phyloP scores from a whole-genome alignment of 2,888 invertebrate species.

The Orthosia gothica region DNA sequence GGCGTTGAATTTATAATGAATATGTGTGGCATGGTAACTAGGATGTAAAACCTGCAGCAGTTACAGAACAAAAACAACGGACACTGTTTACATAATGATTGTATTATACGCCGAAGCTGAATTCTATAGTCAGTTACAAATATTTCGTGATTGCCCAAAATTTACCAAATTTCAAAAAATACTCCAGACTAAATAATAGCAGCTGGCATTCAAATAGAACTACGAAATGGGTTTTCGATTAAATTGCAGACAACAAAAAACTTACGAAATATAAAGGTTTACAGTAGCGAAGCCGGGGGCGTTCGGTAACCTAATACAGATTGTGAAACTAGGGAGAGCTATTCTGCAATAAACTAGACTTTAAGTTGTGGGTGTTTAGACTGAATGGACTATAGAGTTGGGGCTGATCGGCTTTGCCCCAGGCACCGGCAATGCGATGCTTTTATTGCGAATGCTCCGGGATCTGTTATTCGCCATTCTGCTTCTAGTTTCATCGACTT shows the following conservation, averaged over 20 bases:
- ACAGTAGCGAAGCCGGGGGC: constrained; percentile 77
- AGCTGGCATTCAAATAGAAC: constrained; percentile 61
- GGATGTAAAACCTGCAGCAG: background rate
- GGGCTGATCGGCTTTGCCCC: constrained; percentile 73
- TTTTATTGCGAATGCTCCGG: constrained; percentile 70
- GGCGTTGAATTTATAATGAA: constrained; percentile 7
- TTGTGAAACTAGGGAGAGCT: constrained; percentile 68
- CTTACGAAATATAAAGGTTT: constrained; percentile 72
- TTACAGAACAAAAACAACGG: background rate
- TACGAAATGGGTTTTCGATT: constrained; percentile 75
- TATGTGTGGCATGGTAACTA: background rate
- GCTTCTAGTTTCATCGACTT: constrained; percentile 57
- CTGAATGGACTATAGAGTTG: constrained; percentile 67
- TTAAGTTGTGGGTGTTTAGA: constrained; percentile 76
- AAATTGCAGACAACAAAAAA: constrained; percentile 76
- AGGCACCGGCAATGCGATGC: constrained; percentile 74
- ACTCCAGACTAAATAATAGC: constrained; percentile 35
- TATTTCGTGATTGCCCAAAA: background rate
- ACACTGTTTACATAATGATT: background rate
- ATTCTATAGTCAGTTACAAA: background rate
- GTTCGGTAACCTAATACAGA: constrained; percentile 79
- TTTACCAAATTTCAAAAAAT: background rate
- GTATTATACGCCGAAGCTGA: background rate
- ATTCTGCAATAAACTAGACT: constrained; percentile 77
- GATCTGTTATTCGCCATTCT: constrained; percentile 66